Percentiles rank a stretch among this genome's conserved stretches.
These are phyloP conservation scores for Anabacerthia variegaticeps DNA, from an alignment of 2,797 vertebrate species.

Conservation along the genomic window DNA sequence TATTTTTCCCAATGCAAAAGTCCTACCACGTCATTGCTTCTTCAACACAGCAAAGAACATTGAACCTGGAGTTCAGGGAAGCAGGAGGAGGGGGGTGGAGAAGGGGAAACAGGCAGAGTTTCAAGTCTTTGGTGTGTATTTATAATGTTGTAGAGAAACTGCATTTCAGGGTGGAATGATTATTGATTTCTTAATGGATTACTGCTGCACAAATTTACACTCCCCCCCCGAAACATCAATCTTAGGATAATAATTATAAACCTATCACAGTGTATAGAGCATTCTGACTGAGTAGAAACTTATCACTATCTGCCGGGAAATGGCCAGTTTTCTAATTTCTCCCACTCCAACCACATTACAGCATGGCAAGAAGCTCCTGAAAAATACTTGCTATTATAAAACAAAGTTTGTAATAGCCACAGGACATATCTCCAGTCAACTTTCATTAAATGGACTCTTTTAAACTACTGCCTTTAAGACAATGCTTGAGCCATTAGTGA, in stretches of 20 bases:
- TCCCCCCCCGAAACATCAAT: conserved; percentile 75
- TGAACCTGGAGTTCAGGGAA: conserved; percentile 39
- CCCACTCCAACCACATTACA: conserved; percentile 69
- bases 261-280: conserved; percentile 70
- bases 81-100: neutral
- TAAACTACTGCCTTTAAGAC: conserved; percentile 36
- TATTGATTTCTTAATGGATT: conserved; percentile 86
- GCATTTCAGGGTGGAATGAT: conserved; percentile 75
- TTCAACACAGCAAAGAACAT: neutral
- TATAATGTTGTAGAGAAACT: conserved; percentile 73
- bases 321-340: conserved; percentile 75
- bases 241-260: conserved; percentile 81
- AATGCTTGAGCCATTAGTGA: neutral
- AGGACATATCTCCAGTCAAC: conserved; percentile 46
- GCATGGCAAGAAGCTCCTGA: conserved; percentile 57
- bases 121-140: conserved; percentile 64
- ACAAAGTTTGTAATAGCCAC: conserved; percentile 56
- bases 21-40: neutral
- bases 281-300: conserved; percentile 75
- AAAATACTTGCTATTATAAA: conserved; percentile 64
- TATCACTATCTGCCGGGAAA: conserved; percentile 78
- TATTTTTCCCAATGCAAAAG: neutral
- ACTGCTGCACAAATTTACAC: conserved; percentile 81
- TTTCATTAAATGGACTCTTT: conserved; percentile 29
- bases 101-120: conserved; percentile 1